Base-by-base conservation (phyloP, 1,140 invertebrate genomes). In the Antheraea mylitta region DNA sequence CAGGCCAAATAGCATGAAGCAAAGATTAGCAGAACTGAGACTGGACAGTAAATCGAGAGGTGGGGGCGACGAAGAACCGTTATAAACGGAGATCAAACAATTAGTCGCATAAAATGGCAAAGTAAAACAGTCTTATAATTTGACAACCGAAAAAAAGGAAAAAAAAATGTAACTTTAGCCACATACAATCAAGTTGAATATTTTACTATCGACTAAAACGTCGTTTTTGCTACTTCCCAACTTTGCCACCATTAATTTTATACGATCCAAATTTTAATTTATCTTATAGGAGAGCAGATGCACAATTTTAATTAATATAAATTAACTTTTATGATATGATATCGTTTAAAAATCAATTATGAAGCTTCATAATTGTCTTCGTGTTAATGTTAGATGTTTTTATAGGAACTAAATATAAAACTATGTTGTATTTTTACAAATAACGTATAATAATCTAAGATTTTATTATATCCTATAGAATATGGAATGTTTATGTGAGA, bases 1-100 rank as follows among this genome's bases (percentile, higher is more conserved):
- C 78, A 91, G 89, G 73, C 86, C 87, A 71, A 90, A 89, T 72
- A 91, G 89, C 69, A 89, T 91, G 45, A 80, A 80, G 66, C 88
- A 91, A 73, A 83, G 85, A 73, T 73, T 91, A 66, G 89, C 89
- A 68, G 89, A 90, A 66, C 67, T 91, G 69, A 80, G 88, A 76
- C 70, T 89, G 67, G 88, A 91, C 69, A 90, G 83, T 76, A 91
- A 87, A 67, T 86, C 87, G 4, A 80, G 89, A 66, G 87, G 87
- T 0, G 87, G 88, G 58, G 87, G 85, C 64, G 83, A 89, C 60
- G 85, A 90, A 58, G 84, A 88, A 65, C 81, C 79, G 9, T 64
- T 70, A 68, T 89, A 77, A 83, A 76, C 18, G 18, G 30, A 38
- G 3, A 78, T 19, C 8, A 38, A 65, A 48, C 13, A 64, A 30